Conservation (phyloP, 1,140 invertebrate genomes). For the Zaprionus ornatus region DNA sequence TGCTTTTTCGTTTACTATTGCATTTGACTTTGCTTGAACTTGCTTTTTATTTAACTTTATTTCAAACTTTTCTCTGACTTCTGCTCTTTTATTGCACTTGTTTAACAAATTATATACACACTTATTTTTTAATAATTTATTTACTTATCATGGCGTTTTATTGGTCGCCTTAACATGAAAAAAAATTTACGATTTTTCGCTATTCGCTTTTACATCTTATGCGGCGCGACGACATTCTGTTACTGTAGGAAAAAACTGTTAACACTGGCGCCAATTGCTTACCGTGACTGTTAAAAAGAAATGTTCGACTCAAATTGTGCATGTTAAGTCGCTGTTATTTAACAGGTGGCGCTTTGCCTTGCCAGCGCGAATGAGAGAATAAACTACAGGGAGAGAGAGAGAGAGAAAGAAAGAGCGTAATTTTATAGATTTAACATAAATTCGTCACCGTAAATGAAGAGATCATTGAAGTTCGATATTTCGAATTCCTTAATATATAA, state of each 20-base stretch:
- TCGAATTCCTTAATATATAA: neutral
- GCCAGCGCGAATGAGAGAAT: neutral
- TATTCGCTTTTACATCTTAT: conserved; percentile 62
- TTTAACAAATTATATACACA: conserved; percentile 40
- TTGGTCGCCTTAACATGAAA: conserved; percentile 29
- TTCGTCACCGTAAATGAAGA: neutral
- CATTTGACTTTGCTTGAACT: conserved; percentile 48
- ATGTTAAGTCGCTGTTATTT: conserved; percentile 43
- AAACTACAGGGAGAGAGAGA: neutral
- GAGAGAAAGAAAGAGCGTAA: neutral
- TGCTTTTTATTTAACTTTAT: conserved; percentile 36
- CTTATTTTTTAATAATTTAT: conserved; percentile 43
- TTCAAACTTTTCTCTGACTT: conserved; percentile 41
- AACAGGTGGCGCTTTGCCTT: conserved; percentile 45
- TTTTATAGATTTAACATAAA: neutral
- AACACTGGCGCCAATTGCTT: conserved; percentile 48
- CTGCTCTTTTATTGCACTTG: conserved; percentile 63
- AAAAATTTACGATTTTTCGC: conserved; percentile 55
- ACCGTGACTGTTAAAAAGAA: conserved; percentile 39
- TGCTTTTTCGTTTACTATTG: conserved; percentile 41
- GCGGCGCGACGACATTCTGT: conserved; percentile 61
- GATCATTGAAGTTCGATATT: neutral
- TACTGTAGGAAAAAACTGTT: conserved; percentile 46
- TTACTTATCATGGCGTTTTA: conserved; percentile 33
- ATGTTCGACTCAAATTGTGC: conserved; percentile 45